phyloP scores from a whole-genome alignment of 2,797 vertebrate species.

The Hozukius guyotensis region DNA sequence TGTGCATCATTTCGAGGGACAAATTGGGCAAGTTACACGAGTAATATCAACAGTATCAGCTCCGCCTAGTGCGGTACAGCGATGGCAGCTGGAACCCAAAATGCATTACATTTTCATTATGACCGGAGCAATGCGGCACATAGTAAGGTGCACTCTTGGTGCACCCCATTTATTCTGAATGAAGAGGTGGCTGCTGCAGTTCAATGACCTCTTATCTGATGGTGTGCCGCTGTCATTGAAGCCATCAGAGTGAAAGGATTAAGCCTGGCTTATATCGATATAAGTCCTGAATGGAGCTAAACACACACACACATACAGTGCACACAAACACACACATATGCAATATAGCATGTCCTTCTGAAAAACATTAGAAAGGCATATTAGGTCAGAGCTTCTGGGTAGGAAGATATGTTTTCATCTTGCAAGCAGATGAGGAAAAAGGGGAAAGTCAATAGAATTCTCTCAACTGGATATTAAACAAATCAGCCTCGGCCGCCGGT shows the following conservation, averaged over 20 bases:
- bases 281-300: conserved; percentile 75
- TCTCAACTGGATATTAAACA: conserved; percentile 80
- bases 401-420: conserved; percentile 81
- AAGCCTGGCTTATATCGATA: conserved; percentile 82
- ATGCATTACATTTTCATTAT: conserved; percentile 87
- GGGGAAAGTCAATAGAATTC: conserved; percentile 77
- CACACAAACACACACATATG: conserved; percentile 40
- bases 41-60: conserved; percentile 70
- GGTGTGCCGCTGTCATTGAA: conserved; percentile 83
- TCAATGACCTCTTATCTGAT: conserved; percentile 87
- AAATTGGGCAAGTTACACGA: conserved; percentile 68
- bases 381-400: conserved; percentile 73
- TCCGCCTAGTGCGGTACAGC: conserved; percentile 49
- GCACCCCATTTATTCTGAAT: conserved; percentile 86
- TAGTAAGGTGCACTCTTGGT: conserved; percentile 82
- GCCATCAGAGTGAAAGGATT: conserved; percentile 86
- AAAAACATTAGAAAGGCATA: conserved; percentile 75
- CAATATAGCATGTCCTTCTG: conserved; percentile 61
- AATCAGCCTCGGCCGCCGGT: conserved; percentile 72
- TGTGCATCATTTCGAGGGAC: conserved; percentile 56
- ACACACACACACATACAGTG: conserved; percentile 52
- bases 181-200: conserved; percentile 84
- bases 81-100: conserved; percentile 74
- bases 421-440: conserved; percentile 72
- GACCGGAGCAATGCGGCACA: conserved; percentile 76